Evolutionary conservation across 2,888 invertebrate genomes (phyloP), one percentile per base, ranked within the genome.

Genomic region (Mimas tiliae): DNA sequence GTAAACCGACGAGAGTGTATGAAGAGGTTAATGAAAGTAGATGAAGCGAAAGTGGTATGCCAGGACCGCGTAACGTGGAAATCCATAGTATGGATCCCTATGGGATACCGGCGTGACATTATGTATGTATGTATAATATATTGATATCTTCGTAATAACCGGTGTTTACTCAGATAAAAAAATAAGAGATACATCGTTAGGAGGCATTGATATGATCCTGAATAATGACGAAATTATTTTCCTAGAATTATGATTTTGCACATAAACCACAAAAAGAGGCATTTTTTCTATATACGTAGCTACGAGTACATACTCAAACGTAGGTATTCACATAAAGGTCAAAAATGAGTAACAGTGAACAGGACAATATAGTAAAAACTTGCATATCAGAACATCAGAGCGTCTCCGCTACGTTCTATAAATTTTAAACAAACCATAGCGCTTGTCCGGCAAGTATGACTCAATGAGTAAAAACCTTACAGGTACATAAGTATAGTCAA

Each of bases 321-420:
- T 33, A 14, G 11, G 16, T 27, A 27, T 50, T 21, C 19, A 33
- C 1, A 3, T 48, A 63, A 66, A 63, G 63, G 63, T 63, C 63
- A 66, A 38, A 51, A 63, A 52, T 66, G 63, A 66, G 63, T 63
- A 66, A 63, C 47, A 66, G 21, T 33, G 19, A 34, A 66, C 53
- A 63, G 63, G 63, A 66, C 63, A 34, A 48, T 47, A 52, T 48
- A 47, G 52, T 63, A 21, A 19, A n/a, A 52, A 53, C 65, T 52
- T 33, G 63, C 53, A 12, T 66, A 66, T 66, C 63, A 55, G 33
- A 53, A 53, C 27, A 66, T 66, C 66, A 66, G 33, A 47, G 33
- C 66, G 19, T 42, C 53, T 63, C 45, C 48, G 47, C 52, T 45
- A 66, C 63, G 58, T 42, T 58, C 42, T 58, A 58, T 47, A 65